Base-by-base conservation (phyloP, 64 coral and sea anemone species). In the Stichodactyla mertensii region DNA sequence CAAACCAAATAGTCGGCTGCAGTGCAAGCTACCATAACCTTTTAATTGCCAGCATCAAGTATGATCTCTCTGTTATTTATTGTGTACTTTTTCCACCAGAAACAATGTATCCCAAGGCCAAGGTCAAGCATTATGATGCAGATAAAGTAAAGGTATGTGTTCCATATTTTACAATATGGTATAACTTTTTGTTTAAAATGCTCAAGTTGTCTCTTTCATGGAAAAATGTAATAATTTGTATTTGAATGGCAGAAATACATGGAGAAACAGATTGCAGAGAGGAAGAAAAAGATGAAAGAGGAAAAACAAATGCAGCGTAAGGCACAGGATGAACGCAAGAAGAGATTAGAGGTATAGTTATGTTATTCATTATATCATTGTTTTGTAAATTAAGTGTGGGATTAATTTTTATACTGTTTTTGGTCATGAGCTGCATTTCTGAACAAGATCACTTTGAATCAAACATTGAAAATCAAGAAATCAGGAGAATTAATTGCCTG, bases 231-330 rank as follows among this genome's bases (percentile, higher is more conserved):
- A 54, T 19, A 4, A 12, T 16, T 77, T n/a, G 54, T 6, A 4
- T 27, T 74, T 74, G 24, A 74, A 74, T 31, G 24, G 20, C 71
- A 99, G 97, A 99, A 99, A 91, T 99, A 99, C 82, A 99, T 99
- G 82, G 90, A 87, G 45, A 94, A 99, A 55, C 90, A 99, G 64
- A 71, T 95, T 57, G 86, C 92, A 13, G 96, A 99, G 14, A 89
- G 96, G 27, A 95, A 95, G 27, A 92, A 92, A 78, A 99, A 90
- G 58, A 64, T 95, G 51, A 92, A 89, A 85, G 89, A 99, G 52
- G 97, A 99, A 31, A 95, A 88, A 71, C 28, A 94, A 2, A 59
- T 94, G 84, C 94, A 95, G 77, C 82, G 92, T 36, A 95, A 92
- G 23, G 89, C 88, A 19, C 26, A 88, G 23, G 90, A 95, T 59